phyloP scores from a whole-genome alignment of 2,797 vertebrate species.

The Gobionotothen gibberifrons region DNA sequence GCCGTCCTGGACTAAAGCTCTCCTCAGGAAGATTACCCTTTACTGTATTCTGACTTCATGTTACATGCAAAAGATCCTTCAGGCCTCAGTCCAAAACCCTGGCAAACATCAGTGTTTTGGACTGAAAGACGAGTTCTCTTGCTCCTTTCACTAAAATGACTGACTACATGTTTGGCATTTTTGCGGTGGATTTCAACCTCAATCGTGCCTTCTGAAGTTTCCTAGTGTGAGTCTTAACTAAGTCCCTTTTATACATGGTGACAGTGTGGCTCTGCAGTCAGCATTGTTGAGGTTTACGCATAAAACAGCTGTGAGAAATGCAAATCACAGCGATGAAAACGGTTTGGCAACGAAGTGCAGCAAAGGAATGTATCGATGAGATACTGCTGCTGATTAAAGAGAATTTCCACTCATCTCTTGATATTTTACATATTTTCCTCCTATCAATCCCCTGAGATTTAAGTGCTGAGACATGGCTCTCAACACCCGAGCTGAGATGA shows the following conservation, averaged over 20 bases:
- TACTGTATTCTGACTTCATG: constrained; percentile 59
- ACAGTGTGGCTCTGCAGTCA: constrained; percentile 46
- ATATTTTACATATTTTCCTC: constrained; percentile 59
- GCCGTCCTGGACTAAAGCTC: constrained; percentile 39
- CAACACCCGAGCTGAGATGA: constrained; percentile 48
- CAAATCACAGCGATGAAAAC: constrained; percentile 68
- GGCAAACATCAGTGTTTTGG: constrained; percentile 46
- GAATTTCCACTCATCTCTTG: constrained; percentile 21
- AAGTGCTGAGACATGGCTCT: constrained; percentile 62
- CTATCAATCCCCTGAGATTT: constrained; percentile 53
- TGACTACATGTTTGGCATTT: constrained; percentile 48
- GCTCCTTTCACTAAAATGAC: constrained; percentile 20
- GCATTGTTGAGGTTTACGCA: constrained; percentile 45
- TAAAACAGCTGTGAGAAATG: constrained; percentile 58
- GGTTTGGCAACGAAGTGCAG: constrained; percentile 65
- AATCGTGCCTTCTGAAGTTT: constrained; percentile 14
- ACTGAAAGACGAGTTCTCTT: constrained; percentile 18
- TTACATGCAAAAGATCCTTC: constrained; percentile 45
- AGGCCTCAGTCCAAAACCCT: constrained; percentile 43
- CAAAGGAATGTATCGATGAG: constrained; percentile 61
- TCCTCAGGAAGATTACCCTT: constrained; percentile 35
- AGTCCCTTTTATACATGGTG: constrained; percentile 42
- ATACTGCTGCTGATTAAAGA: constrained; percentile 75
- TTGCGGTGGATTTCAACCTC: constrained; percentile 33
- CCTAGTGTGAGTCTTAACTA: constrained; percentile 32